phyloP scores from a whole-genome alignment of 1,140 invertebrate species.

The Drosophila busckii region DNA sequence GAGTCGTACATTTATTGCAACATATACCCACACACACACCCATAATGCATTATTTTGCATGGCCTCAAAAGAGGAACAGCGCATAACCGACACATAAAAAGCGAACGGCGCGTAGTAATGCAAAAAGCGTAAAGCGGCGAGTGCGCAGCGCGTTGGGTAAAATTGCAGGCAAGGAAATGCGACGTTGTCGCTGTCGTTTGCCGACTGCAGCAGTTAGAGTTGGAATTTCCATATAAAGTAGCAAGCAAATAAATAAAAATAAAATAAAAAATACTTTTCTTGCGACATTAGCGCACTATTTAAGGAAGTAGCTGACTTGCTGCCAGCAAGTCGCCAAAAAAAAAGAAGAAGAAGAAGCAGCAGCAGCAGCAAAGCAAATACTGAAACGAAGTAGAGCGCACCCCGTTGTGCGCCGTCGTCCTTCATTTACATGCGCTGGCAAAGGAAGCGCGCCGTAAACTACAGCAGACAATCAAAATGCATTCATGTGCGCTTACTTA shows the following conservation, averaged over 20 bases:
- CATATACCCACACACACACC: too few relatives aligned
- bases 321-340: conserved; percentile 7
- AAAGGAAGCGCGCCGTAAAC: conserved; percentile 67
- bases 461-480: conserved; percentile 72
- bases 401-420: conserved; percentile 33
- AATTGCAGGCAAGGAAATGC: conserved; percentile 72
- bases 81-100: conserved; percentile 35
- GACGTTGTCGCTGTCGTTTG: conserved; percentile 45
- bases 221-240: conserved; percentile 57
- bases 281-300: conserved; percentile 68
- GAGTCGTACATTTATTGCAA: conserved; percentile 75
- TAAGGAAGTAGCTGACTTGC: conserved; percentile 52
- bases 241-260: conserved; percentile 62
- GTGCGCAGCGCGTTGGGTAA: conserved; percentile 54
- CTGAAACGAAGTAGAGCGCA: conserved; percentile 1
- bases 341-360: not conserved
- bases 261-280: conserved; percentile 53
- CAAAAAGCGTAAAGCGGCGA: conserved; percentile 28
- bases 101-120: conserved; percentile 5
- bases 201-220: conserved; percentile 20
- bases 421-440: conserved; percentile 39
- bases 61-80: conserved; percentile 56
- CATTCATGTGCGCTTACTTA: conserved; percentile 73
- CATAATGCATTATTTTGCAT: conserved; percentile 77
- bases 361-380: not conserved